A percentile compares a stretch with the other conserved stretches of the same genome.
Evolutionary conservation across 2,797 vertebrate genomes (phyloP).

Genomic region (Calcarius lapponicus): DNA sequence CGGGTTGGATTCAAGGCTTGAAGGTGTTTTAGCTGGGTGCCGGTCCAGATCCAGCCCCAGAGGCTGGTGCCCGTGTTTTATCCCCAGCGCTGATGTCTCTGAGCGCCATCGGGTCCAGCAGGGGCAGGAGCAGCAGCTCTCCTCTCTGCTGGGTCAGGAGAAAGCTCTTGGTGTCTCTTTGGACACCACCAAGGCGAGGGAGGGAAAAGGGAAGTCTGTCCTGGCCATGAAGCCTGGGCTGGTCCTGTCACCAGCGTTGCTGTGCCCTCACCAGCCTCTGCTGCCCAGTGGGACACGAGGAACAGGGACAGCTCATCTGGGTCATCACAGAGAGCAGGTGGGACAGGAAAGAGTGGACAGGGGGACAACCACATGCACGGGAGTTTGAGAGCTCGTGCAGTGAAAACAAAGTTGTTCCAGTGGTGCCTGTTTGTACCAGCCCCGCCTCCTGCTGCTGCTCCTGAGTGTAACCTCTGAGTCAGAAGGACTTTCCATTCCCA

Average conservation of each 20-base stretch:
- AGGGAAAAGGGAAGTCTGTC: neutral
- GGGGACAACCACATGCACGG: neutral
- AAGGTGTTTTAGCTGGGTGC: neutral
- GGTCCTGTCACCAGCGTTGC: neutral
- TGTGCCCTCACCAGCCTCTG: neutral
- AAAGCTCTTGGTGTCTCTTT: neutral
- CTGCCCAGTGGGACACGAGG: rapidly evolving
- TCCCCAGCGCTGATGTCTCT: too few relatives aligned
- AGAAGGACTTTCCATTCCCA: neutral
- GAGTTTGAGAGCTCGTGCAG: neutral
- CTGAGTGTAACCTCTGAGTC: neutral
- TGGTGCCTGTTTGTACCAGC: neutral
- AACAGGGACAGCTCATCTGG: neutral
- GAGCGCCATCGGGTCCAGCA: rapidly evolving
- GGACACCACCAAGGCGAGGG: neutral
- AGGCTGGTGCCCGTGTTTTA: neutral
- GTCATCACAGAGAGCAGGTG: neutral
- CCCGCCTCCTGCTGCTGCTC: neutral
- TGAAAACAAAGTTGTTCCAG: neutral
- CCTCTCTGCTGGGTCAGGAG: neutral
- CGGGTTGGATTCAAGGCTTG: neutral
- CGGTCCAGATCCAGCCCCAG: neutral
- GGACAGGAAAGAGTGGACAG: neutral
- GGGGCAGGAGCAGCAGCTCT: neutral
- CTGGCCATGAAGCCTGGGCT: neutral